Evolutionary conservation across 2,888 invertebrate species (phyloP).

Genomic region (Ametastegia equiseti): DNA sequence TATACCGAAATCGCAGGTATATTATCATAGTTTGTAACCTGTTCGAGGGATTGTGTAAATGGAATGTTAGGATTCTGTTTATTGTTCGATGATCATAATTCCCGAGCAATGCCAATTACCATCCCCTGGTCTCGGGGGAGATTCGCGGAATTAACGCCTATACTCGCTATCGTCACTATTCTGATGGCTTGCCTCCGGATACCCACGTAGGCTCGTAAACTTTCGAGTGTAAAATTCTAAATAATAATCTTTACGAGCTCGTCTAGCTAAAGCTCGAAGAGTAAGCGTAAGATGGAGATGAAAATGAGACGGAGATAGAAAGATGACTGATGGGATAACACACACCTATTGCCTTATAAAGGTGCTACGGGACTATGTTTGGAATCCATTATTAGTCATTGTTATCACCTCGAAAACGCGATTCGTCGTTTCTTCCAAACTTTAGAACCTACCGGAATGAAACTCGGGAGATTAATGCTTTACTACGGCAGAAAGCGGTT

Average conservation of each 20-base stretch:
- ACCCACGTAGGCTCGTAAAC: slow-evolving; percentile 10
- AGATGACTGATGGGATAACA: not conserved
- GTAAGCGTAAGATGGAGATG: not conserved
- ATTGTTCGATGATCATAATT: slow-evolving; percentile 59
- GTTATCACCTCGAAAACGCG: no score
- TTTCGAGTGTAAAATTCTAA: not conserved
- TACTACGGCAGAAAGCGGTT: no score
- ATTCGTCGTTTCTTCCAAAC: no score
- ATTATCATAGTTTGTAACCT: slow-evolving; percentile 55
- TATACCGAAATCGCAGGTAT: slow-evolving; percentile 52
- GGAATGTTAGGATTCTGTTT: slow-evolving; percentile 55
- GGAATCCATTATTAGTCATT: no score
- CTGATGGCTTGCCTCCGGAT: not conserved
- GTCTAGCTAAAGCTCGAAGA: not conserved
- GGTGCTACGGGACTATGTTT: no score
- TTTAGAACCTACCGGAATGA: no score
- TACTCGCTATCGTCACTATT: not conserved
- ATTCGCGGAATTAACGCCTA: slow-evolving; percentile 55
- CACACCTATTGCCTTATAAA: no score
- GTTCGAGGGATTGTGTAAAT: slow-evolving; percentile 54
- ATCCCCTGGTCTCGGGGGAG: slow-evolving; percentile 12
- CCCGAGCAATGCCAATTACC: slow-evolving; percentile 61
- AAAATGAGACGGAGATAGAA: slow-evolving; percentile 10
- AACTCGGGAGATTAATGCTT: no score
- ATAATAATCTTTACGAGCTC: slow-evolving; percentile 14